Base-by-base conservation (phyloP, 2,113 vertebrate species). In the Ctenomys sociabilis region DNA sequence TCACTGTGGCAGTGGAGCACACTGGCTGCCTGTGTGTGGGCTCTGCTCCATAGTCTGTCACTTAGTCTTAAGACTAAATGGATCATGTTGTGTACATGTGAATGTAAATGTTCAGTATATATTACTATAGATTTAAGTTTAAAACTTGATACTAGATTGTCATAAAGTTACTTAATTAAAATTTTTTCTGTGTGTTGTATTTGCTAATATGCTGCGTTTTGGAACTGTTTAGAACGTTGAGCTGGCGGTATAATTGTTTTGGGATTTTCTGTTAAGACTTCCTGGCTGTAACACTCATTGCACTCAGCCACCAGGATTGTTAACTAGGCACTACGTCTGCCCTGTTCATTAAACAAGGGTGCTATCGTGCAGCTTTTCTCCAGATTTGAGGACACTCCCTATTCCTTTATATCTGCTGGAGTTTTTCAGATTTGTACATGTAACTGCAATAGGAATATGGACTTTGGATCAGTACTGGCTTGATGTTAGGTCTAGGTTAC, bases 21-120 rank as follows among this genome's bases (percentile, higher is more conserved):
- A 32, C 61, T 77, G 32, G 49, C 45, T 80, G 35, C 24, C n/a
- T 12, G 30, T 68, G 13, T 64, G 22, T 83, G 92, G 87, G 97
- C 97, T 97, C 91, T 77, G 94, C 78, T 96, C 54, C 14, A 30
- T 96, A 96, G 93, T 98, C 94, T 94, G 64, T 95, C 97, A 97
- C n/a, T 45, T 85, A 81, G 95, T 97, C 93, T 97, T 97, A 89
- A 95, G 89, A 97, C 98, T 97, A 98, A 98, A 97, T 1, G 0
- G 88, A 88, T 97, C 98, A 13, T 37, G 77, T 96, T 98, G 94
- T 98, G 30, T 97, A 97, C 83, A 73, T 59, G 45, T 91, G 28
- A 94, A 97, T 97, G 88, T 87, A 87, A 95, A 43, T 97, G 19
- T 95, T 97, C 68, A 94, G 1, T 94, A 3, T 52, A 63, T 97